Base-by-base conservation (phyloP, 30 jellyfish, hydroid and myxozoan genomes). In the Hydractinia symbiolongicarpus region DNA sequence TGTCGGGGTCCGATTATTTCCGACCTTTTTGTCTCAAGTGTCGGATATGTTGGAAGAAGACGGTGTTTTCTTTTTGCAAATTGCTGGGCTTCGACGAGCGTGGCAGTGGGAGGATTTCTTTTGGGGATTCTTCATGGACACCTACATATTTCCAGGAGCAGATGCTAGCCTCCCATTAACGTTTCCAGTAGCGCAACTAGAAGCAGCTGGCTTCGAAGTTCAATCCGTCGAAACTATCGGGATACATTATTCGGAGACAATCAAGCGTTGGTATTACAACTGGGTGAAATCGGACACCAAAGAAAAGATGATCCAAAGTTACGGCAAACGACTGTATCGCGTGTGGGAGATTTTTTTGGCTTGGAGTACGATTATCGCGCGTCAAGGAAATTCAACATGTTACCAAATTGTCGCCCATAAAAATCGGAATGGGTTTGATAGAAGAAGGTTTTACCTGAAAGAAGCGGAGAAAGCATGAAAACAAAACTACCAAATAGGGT, bases 351-450 rank as follows among this genome's bases (percentile, higher is more conserved):
- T 90, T 11, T 90, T 90, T 76, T 82, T 90, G 17, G 95, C 95
- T 50, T 90, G 97, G 97, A 85, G 96, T 5, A 90, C 97, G 0
- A 90, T 90, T 73, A 82, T 90, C 21, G 97, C 97, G 64, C 70
- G 97, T 21, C 97, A 90, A 83, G 97, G 97, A n/a, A 90, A 86
- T 78, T 90, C 97, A 13, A 90, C 97, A 9, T 90, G 97, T 73
- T 90, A 58, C 55, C 94, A 83, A 67, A 85, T 90, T 53, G 95
- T 90, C n/a, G 82, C 89, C 55, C 97, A 90, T 83, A 90, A 90
- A 84, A 90, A 90, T 69, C 83, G 81, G 72, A 86, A 90, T 82
- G 73, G 71, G 6, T 90, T 78, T 77, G 72, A 81, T 57, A 83
- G 97, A 16, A 73, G 74, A 53, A 86, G 86, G 73, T 90, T 90